Percentiles rank a stretch among this genome's conserved stretches.
Evolutionary conservation across 2,888 invertebrate genomes (phyloP).

Genomic region (Caenorhabditis angaria): DNA sequence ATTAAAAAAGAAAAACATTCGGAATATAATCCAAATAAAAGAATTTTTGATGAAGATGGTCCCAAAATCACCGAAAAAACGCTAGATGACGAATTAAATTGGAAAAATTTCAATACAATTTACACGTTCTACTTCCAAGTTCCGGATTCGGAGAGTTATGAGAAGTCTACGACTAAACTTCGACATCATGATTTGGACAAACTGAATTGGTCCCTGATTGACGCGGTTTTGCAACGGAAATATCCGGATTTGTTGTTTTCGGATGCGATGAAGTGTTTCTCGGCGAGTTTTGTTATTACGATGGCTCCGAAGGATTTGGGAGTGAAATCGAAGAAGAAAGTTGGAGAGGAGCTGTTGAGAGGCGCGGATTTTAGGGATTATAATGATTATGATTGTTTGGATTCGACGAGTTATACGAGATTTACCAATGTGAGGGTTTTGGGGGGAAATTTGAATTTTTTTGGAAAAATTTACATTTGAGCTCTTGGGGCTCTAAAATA

Average conservation of each 20-base stretch:
- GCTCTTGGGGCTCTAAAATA: no score
- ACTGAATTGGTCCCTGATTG: conserved; percentile 66
- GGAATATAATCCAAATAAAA: not conserved
- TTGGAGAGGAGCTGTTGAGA: not conserved
- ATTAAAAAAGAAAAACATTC: not conserved
- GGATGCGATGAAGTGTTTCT: conserved; percentile 63
- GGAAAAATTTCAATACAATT: conserved; percentile 25
- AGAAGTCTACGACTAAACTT: conserved; percentile 61
- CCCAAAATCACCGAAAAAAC: not conserved
- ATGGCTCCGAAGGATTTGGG: conserved; percentile 22
- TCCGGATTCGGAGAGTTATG: conserved; percentile 63
- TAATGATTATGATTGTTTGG: conserved; percentile 19
- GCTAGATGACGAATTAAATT: conserved; percentile 29
- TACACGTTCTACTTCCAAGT: conserved; percentile 58
- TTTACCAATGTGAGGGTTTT: not conserved
- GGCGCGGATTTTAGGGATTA: conserved; percentile 29
- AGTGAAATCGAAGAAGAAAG: conserved; percentile 20
- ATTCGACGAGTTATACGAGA: conserved; percentile 7
- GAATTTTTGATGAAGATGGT: no score
- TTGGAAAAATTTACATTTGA: no score
- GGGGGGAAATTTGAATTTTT: no score
- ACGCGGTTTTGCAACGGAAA: conserved; percentile 53
- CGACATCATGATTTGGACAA: conserved; percentile 68
- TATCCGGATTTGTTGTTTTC: conserved; percentile 50
- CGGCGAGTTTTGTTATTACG: conserved; percentile 30